Conservation (phyloP, 1,140 invertebrate species). For the Dolichoris vasculosae region DNA sequence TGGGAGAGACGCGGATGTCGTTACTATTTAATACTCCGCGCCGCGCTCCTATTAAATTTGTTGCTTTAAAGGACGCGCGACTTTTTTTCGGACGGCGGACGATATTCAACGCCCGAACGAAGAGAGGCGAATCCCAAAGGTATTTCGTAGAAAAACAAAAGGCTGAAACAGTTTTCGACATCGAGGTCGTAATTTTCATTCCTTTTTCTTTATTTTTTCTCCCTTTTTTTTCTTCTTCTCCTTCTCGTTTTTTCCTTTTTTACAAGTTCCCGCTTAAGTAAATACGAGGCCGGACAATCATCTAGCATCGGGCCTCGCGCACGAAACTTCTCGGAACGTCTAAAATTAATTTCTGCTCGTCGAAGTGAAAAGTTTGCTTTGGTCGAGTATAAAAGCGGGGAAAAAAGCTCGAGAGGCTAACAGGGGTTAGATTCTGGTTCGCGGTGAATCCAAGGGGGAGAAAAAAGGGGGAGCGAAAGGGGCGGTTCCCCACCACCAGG, state of each 20-base stretch:
- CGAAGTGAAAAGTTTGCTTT: background rate
- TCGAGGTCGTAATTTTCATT: background rate
- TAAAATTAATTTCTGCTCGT: background rate
- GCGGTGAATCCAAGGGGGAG: background rate
- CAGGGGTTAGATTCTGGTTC: background rate
- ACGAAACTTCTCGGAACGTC: background rate
- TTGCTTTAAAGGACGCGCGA: background rate
- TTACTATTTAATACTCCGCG: too few relatives aligned
- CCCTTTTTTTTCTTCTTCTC: background rate
- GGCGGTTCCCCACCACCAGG: too few relatives aligned
- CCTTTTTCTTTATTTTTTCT: background rate
- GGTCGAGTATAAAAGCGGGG: constrained; percentile 51
- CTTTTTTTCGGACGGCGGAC: too few relatives aligned
- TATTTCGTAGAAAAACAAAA: too few relatives aligned
- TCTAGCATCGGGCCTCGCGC: background rate
- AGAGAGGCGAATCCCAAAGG: too few relatives aligned
- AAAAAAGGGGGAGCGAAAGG: background rate
- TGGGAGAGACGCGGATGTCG: too few relatives aligned
- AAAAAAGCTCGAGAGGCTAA: constrained; percentile 46
- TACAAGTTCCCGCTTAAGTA: background rate
- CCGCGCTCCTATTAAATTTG: background rate
- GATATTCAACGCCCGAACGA: too few relatives aligned
- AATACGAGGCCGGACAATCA: background rate
- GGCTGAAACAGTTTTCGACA: too few relatives aligned
- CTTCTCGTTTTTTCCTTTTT: too few relatives aligned